Conservation (phyloP, 1,140 invertebrate genomes). For the Trichonephila clavata region DNA sequence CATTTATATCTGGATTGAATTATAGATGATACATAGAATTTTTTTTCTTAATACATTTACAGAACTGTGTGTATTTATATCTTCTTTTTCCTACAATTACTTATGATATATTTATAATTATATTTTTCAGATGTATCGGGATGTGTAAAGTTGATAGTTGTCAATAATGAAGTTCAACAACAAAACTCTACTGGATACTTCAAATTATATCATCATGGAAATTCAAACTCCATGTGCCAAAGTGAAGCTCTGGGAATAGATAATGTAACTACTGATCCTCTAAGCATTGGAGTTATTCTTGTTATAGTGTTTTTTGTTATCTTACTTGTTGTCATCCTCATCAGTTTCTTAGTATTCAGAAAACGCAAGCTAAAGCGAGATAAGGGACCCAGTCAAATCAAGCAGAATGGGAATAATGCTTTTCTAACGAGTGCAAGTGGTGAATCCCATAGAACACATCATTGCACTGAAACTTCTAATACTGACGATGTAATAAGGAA, state of each 20-base stretch:
- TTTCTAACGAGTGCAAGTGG: slow-evolving; percentile 69
- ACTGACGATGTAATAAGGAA: slow-evolving; percentile 82
- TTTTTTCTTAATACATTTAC: too few relatives aligned
- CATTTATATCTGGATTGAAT: background rate
- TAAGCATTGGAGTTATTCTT: slow-evolving; percentile 94
- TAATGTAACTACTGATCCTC: slow-evolving; percentile 89
- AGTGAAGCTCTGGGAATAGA: slow-evolving; percentile 83
- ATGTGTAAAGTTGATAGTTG: slow-evolving; percentile 92
- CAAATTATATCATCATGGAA: slow-evolving; percentile 85
- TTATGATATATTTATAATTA: slow-evolving; percentile 45
- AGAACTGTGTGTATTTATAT: background rate
- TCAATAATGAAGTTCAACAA: slow-evolving; percentile 94
- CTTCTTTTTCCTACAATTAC: background rate
- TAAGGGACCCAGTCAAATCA: slow-evolving; percentile 54
- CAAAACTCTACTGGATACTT: slow-evolving; percentile 92
- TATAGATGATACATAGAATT: background rate
- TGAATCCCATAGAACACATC: slow-evolving; percentile 79
- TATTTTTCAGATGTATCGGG: slow-evolving; percentile 88
- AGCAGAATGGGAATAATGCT: slow-evolving; percentile 75
- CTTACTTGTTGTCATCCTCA: slow-evolving; percentile 91
- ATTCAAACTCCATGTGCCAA: slow-evolving; percentile 83
- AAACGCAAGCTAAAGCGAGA: slow-evolving; percentile 76
- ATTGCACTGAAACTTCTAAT: slow-evolving; percentile 79
- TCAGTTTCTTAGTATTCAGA: slow-evolving; percentile 92
- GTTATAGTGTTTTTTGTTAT: slow-evolving; percentile 97